Conservation (phyloP, 2,113 vertebrate genomes). For the Lathamus discolor region DNA sequence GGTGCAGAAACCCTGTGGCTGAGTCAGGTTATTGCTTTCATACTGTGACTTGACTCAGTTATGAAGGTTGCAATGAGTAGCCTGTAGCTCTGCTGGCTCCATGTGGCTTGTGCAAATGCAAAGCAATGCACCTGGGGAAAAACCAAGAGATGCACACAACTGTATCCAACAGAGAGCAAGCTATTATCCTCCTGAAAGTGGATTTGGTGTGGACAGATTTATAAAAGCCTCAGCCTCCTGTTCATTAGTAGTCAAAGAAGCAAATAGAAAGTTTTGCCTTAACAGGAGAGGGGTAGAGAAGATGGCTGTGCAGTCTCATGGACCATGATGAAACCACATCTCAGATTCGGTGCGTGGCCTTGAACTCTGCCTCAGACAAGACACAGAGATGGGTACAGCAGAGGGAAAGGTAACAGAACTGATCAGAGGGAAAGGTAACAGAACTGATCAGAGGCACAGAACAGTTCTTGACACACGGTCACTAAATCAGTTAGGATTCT, state of each 20-base stretch:
- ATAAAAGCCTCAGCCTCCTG: not conserved
- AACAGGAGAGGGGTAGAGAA: not conserved
- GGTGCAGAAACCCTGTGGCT: not conserved
- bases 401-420: not conserved
- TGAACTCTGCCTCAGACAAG: not conserved
- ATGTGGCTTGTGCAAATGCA: not conserved
- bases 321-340: fast-evolving
- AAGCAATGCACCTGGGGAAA: not conserved
- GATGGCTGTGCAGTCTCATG: fast-evolving
- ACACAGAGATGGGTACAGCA: not conserved
- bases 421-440: not conserved
- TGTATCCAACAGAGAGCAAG: not conserved
- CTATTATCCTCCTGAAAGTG: not conserved
- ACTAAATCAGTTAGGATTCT: not conserved
- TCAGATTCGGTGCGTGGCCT: fast-evolving
- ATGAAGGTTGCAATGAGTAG: not conserved
- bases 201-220: not conserved
- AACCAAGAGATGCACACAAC: not conserved
- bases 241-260: not conserved
- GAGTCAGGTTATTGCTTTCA: not conserved
- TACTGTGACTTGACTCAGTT: not conserved
- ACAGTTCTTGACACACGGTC: not conserved
- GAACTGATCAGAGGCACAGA: not conserved
- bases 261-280: not conserved
- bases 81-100: not conserved